Percentiles rank a stretch among this genome's conserved stretches.
Conservation (phyloP, 53 echinoderm and acorn worm genomes). For the Pentamera pediparva region DNA sequence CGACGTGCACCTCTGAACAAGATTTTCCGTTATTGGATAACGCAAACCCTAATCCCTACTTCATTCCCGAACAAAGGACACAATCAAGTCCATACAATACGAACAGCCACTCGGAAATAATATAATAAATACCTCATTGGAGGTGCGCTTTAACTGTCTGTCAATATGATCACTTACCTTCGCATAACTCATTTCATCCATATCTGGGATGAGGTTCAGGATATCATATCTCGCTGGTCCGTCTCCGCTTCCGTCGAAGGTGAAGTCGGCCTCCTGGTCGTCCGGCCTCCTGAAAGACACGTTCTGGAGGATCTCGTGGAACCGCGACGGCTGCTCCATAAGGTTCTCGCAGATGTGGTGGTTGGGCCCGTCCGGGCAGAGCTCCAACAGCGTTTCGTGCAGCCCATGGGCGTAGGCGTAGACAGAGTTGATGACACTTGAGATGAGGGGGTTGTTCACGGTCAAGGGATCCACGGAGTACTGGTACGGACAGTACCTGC, state of each 20-base stretch:
- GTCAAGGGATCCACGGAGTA: background rate
- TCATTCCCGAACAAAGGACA: too few species aligned
- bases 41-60: too few species aligned
- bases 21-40: too few species aligned
- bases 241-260: slow-evolving; percentile 62
- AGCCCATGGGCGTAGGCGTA: slow-evolving; percentile 59
- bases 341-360: slow-evolving; percentile 51
- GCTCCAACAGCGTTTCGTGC: slow-evolving; percentile 46
- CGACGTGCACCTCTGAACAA: too few species aligned
- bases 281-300: slow-evolving; percentile 38
- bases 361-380: slow-evolving; percentile 44
- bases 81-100: too few species aligned
- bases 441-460: background rate
- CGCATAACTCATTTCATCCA: background rate
- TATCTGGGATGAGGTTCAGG: slow-evolving; percentile 27
- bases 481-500: background rate
- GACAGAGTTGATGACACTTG: slow-evolving; percentile 61
- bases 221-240: slow-evolving; percentile 62
- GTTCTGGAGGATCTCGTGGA: slow-evolving; percentile 49
- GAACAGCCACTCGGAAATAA: too few species aligned
- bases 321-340: slow-evolving; percentile 28
- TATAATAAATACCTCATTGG: too few species aligned
- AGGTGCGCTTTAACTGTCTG: too few species aligned
- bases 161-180: background rate
- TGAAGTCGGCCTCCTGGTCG: slow-evolving; percentile 27